Base-by-base conservation (phyloP, 2,888 invertebrate genomes). In the Lottia gigantea region DNA sequence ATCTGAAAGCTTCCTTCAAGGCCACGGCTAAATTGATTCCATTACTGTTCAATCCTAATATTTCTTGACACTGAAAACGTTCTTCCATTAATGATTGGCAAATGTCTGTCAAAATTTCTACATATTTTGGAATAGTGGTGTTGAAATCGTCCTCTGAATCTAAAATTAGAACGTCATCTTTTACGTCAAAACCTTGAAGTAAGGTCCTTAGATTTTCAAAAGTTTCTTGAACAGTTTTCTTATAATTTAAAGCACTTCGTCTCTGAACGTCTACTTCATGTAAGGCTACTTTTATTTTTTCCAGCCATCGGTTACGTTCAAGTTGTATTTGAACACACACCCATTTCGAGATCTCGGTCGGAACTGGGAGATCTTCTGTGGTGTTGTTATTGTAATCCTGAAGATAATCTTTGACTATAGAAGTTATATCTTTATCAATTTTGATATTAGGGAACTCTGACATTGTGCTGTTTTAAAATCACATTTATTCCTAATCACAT, bases 251-350 rank as follows among this genome's bases (percentile, higher is more conserved):
- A 0, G 81, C 76, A 64, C 79, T 74, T 62, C 79, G 81, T 2
- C 85, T 70, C 62, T 85, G 80, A 7, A 64, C 77, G 67, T 86
- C 85, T 7, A 84, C 80, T 75, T 85, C 83, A 47, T 82, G 79
- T 80, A 86, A 76, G 8, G 85, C 83, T 65, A 81, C 80, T 16
- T 81, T 76, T 6, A 85, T 81, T 71, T 82, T 82, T 66, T 79
- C 79, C 26, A 82, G 77, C 86, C 86, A 86, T 1, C 83, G 82
- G 64, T 83, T 80, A 4, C 85, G 75, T 64, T 85, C 85, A 23
- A 75, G 71, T 70, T 84, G 84, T 45, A 85, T 80, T 77, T 83
- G 82, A 12, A 78, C 66, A 8, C 81, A 78, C 23, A 85, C 72
- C 84, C 83, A 85, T 62, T 78, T 72, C 19, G 81, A 76, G 40